Evolutionary conservation across 2,113 vertebrate species (phyloP).

Genomic region (western clawed frog (Xenopus tropicalis)): UCB_Xtro_10.0 CM004446.2:80361001-80361500

Average conservation of each 20-base stretch:
- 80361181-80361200: conserved; percentile 25
- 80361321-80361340: neutral
- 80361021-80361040: conserved; percentile 7
- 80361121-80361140: conserved; percentile 48
- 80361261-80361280: conserved; percentile 20
- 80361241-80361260: conserved; percentile 15
- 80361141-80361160: conserved; percentile 10
- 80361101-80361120: neutral
- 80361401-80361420: neutral
- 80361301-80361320: conserved; percentile 10
- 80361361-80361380: neutral
- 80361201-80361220: conserved; percentile 3
- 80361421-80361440: neutral
- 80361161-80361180: conserved; percentile 4
- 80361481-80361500: neutral
- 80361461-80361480: neutral
- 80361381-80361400: neutral
- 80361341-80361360: neutral
- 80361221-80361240: neutral
- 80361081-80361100: neutral
- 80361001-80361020: conserved; percentile 66
- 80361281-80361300: conserved; percentile 1
- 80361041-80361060: conserved; percentile 5
- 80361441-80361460: neutral
- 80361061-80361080: neutral